Evolutionary conservation across 2,888 invertebrate genomes (phyloP), one percentile per base, ranked within the genome.

Genomic region (Melinaea marsaeus): DNA sequence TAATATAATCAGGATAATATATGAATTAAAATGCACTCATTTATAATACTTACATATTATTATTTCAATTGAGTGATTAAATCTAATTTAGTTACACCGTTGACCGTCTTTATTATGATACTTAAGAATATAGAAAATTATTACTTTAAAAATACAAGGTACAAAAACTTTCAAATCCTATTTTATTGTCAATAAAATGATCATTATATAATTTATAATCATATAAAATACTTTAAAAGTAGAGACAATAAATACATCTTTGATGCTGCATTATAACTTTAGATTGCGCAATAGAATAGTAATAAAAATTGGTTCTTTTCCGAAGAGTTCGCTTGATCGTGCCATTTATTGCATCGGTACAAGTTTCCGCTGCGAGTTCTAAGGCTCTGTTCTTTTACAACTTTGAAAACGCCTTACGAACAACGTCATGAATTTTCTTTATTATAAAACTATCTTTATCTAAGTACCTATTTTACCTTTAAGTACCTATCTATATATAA

Each of bases 341-440:
- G 75, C 81, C 86, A 86, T 87, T 88, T 87, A 88, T 86, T 85
- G 87, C 85, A 79, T 79, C 79, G 79, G 84, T 79, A 74, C 79
- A 86, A 88, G 83, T 87, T 87, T 86, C 81, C 76, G 76, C 75
- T 76, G 72, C 72, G 77, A 79, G 73, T 75, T 76, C 72, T 70
- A 78, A 80, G 80, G 84, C 83, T 81, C 79, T 61, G 63, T 84
- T 84, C 82, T 85, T 83, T 83, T 84, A 83, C 81, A 85, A 88
- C 83, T 87, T 88, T 85, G 83, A 81, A 85, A 86, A 83, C 76
- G 81, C 74, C 77, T 71, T 67, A 69, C 62, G 69, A 65, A 72
- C 75, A 71, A 73, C 71, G 72, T 71, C 67, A 69, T 65, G 68
- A 68, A 64, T 64, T 67, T 67, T 65, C 61, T 67, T 65, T 67